A percentile compares a stretch with the other conserved stretches of the same genome.
Evolutionary conservation across 1,140 invertebrate genomes (phyloP).

Genomic region (Pomacea maculata): DNA sequence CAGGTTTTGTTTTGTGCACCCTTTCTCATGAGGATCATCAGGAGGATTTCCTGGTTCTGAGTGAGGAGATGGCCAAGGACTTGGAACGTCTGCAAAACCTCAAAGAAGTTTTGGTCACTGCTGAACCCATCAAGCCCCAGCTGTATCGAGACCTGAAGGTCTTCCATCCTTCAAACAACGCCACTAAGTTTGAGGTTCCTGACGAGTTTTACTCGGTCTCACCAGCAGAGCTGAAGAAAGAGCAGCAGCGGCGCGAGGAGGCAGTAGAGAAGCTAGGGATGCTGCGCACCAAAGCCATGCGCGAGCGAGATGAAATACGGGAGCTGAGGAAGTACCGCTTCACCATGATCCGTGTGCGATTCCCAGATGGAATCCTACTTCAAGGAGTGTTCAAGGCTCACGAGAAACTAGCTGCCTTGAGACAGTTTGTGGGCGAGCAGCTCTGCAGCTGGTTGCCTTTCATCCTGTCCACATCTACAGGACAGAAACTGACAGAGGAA

Average conservation of each 20-base stretch:
- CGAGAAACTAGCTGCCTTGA: conserved; percentile 52
- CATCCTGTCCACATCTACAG: conserved; percentile 43
- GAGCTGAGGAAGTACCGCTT: conserved; percentile 86
- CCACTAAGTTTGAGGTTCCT: conserved; percentile 74
- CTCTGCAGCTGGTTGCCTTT: conserved; percentile 62
- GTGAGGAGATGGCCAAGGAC: conserved; percentile 49
- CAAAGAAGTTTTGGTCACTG: conserved; percentile 78
- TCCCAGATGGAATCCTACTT: conserved; percentile 75
- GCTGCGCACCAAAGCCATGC: conserved; percentile 90
- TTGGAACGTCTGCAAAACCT: conserved; percentile 71
- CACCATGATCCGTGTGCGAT: conserved; percentile 82
- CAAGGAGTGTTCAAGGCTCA: conserved; percentile 61
- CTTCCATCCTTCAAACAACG: conserved; percentile 79
- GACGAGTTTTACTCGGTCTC: conserved; percentile 83
- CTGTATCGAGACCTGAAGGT: conserved; percentile 87
- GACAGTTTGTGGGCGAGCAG: conserved; percentile 55
- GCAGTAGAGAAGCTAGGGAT: conserved; percentile 81
- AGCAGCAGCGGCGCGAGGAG: conserved; percentile 77
- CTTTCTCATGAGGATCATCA: conserved; percentile 56
- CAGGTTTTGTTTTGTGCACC: conserved; percentile 75
- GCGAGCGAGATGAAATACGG: conserved; percentile 84
- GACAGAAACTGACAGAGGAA: conserved; percentile 54
- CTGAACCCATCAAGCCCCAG: conserved; percentile 83
- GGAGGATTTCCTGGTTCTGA: conserved; percentile 59
- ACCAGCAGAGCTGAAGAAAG: conserved; percentile 83